phyloP scores from a whole-genome alignment of 1,140 invertebrate genomes.

The Drosophila jambulina region DNA sequence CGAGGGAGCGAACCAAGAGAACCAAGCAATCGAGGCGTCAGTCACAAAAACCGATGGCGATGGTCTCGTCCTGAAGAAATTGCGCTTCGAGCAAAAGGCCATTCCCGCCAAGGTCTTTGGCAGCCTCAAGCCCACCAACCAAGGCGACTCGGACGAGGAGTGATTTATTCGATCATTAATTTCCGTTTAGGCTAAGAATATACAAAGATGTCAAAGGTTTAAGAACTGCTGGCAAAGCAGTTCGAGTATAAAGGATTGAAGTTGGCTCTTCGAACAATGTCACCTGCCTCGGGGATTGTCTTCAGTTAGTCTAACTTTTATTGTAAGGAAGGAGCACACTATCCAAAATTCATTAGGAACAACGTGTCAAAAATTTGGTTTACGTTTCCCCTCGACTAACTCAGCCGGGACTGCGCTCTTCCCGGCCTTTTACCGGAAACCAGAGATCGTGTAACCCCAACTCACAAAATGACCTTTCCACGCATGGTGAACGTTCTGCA shows the following conservation, averaged over 20 bases:
- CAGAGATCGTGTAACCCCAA: constrained; percentile 1
- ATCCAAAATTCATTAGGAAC: constrained; percentile 31
- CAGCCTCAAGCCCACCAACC: constrained; percentile 86
- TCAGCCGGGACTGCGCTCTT: constrained; percentile 2
- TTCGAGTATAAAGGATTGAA: background rate
- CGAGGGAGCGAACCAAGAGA: constrained; percentile 86
- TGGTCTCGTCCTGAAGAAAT: constrained; percentile 86
- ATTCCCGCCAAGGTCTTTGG: constrained; percentile 95
- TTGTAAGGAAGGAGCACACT: constrained; percentile 20
- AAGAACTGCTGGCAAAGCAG: background rate
- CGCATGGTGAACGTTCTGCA: constrained; percentile 27
- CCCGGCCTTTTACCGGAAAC: constrained; percentile 2
- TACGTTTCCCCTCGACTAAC: background rate
- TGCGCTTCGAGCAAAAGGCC: constrained; percentile 92
- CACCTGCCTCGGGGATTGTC: background rate
- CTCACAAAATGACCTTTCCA: constrained; percentile 14
- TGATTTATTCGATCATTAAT: constrained; percentile 20
- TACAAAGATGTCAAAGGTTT: background rate
- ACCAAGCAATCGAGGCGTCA: constrained; percentile 85
- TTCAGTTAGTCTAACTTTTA: constrained; percentile 16
- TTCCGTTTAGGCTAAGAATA: background rate
- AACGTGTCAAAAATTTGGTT: constrained; percentile 6
- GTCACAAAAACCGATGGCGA: constrained; percentile 79
- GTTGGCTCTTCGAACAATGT: constrained; percentile 2
- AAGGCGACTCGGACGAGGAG: constrained; percentile 66